Percentiles rank a stretch among this genome's conserved stretches.
These are phyloP conservation scores for Callosobruchus maculatus DNA, from an alignment of 2,888 invertebrate species.

Conservation along the genomic window DNA sequence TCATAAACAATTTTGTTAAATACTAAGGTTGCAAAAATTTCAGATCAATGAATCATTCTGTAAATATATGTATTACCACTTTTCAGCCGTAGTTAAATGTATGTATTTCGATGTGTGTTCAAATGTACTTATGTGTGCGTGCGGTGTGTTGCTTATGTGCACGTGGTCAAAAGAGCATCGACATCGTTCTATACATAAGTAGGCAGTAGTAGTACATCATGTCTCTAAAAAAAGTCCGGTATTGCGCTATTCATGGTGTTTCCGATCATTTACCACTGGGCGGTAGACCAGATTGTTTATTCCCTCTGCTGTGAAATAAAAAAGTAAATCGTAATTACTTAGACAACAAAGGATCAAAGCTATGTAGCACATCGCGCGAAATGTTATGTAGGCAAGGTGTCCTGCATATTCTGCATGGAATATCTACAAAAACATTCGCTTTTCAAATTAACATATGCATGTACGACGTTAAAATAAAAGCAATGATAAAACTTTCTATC, in stretches of 20 bases:
- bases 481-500: too few relatives aligned
- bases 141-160: not conserved
- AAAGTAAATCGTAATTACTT: not conserved
- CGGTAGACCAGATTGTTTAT: constrained; percentile 39
- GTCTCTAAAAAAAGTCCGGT: not conserved
- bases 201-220: not conserved
- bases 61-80: not conserved
- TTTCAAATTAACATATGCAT: too few relatives aligned
- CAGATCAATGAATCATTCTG: not conserved
- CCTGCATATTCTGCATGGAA: too few relatives aligned
- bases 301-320: constrained; percentile 32
- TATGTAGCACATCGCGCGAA: too few relatives aligned
- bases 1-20: too few relatives aligned
- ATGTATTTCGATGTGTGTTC: not conserved
- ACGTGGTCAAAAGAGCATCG: not conserved
- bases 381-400: too few relatives aligned
- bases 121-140: not conserved
- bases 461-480: too few relatives aligned
- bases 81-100: not conserved
- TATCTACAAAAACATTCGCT: too few relatives aligned
- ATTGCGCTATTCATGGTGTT: not conserved
- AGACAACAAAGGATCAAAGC: too few relatives aligned
- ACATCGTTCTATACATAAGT: not conserved
- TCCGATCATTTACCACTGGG: constrained; percentile 35
- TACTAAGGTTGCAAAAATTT: not conserved